Percentiles rank a stretch among this genome's conserved stretches.
Conservation (phyloP, 1,140 invertebrate genomes). For the Drosophila prosaltans region DNA sequence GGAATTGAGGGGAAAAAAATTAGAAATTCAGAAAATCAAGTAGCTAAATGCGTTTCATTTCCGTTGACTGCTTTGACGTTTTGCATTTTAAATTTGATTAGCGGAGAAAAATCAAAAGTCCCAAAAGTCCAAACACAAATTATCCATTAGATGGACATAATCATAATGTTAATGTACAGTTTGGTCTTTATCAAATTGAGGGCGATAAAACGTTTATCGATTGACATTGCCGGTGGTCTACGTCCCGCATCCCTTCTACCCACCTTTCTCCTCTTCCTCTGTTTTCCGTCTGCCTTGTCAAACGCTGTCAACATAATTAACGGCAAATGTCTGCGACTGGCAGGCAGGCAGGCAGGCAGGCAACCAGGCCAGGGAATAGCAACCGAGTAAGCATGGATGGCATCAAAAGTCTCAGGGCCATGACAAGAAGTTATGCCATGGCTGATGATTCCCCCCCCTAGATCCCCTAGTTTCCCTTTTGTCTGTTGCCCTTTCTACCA, state of each 20-base stretch:
- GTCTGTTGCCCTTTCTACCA: constrained; percentile 12
- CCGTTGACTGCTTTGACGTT: constrained; percentile 47
- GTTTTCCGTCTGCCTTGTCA: constrained; percentile 13
- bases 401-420: constrained; percentile 61
- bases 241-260: neutral
- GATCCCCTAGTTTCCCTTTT: constrained; percentile 22
- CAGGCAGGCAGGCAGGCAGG: constrained; percentile 25
- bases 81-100: constrained; percentile 67
- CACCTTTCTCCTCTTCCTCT: neutral
- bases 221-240: constrained; percentile 65
- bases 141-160: constrained; percentile 63
- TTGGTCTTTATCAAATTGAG: constrained; percentile 64
- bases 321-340: constrained; percentile 66
- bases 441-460: constrained; percentile 23
- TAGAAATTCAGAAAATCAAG: constrained; percentile 6
- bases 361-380: too few relatives aligned
- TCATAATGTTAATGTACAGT: constrained; percentile 43
- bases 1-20: neutral
- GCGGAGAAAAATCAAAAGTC: constrained; percentile 56
- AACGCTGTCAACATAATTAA: constrained; percentile 78
- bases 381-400: neutral
- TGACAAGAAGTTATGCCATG: constrained; percentile 66
- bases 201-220: constrained; percentile 74
- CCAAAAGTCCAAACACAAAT: constrained; percentile 55
- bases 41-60: constrained; percentile 52